Evolutionary conservation across 2,797 vertebrate genomes (phyloP).

Genomic region (Harpagifer antarcticus): DNA sequence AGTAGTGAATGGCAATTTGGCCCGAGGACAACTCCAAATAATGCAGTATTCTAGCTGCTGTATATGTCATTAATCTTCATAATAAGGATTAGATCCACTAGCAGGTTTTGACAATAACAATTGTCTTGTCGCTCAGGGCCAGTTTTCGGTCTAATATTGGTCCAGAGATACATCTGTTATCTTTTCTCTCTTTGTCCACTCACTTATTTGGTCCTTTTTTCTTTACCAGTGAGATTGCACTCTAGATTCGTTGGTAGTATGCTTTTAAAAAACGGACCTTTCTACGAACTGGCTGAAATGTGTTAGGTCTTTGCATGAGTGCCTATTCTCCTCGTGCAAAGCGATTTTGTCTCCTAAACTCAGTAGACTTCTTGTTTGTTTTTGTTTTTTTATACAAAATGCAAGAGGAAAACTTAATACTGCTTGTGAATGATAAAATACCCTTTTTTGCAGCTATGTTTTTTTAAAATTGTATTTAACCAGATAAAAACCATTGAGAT

Average conservation of each 20-base stretch:
- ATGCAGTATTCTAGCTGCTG: slow-evolving; percentile 40
- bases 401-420: too few species aligned
- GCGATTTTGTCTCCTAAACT: background rate
- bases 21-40: slow-evolving; percentile 46
- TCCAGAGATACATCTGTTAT: slow-evolving; percentile 25
- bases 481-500: too few species aligned
- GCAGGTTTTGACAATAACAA: slow-evolving; percentile 51
- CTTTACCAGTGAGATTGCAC: background rate
- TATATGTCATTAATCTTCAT: slow-evolving; percentile 64
- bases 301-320: background rate
- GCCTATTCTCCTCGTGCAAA: background rate
- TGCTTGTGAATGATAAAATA: too few species aligned
- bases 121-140: slow-evolving; percentile 45
- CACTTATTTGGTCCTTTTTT: slow-evolving; percentile 7
- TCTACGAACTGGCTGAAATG: background rate
- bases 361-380: background rate
- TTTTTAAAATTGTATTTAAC: too few species aligned
- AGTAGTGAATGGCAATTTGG: slow-evolving; percentile 54
- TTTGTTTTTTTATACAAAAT: background rate
- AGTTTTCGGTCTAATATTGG: slow-evolving; percentile 43
- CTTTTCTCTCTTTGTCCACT: slow-evolving; percentile 21
- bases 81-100: slow-evolving; percentile 57
- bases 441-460: too few species aligned
- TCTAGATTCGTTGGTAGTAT: background rate
- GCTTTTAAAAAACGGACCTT: background rate